Evolutionary conservation across 1,140 invertebrate species (phyloP), one percentile per base, ranked within the genome.

Genomic region (Mylabris phalerata): DNA sequence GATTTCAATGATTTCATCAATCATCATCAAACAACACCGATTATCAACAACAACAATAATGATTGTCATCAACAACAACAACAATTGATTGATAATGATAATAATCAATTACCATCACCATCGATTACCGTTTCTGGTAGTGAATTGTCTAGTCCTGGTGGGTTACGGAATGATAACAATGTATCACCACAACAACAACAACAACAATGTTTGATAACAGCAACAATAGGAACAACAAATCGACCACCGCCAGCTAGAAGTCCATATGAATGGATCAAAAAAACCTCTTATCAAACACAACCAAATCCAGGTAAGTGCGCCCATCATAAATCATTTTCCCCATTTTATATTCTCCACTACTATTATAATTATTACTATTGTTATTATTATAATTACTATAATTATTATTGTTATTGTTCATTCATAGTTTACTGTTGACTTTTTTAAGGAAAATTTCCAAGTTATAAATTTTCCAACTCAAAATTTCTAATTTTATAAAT

Each of bases 191-290:
- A 73, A 61, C 71, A 73, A 58, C 59, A 68, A 52, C 61, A 65
- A 50, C 32, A 32, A 32, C 32, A 32, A 32, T 32, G 32, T 32
- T 7, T 32, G 58, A 55, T 19, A 68, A 67, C 52, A 67, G 67
- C 54, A 38, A 69, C 46, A 70, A 70, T 42, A 71, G 55, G 4
- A 57, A 40, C 69, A 67, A 13, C 48, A 49, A 71, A 71, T 40
- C 74, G 81, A 68, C 87, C 89, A 10, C 77, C 82, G 5, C 83
- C 84, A 2, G 81, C 82, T 10, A 78, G 87, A 10, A 89, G 86
- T 50, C 90, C 90, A 0, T 93, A 84, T 70, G 90, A 92, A 62
- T 94, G 90, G 90, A 93, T 94, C 84, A 92, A 89, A 71, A 92
- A 90, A 72, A 84, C 87, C 0, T 85, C 86, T 7, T 92, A 92